Evolutionary conservation across 1,140 invertebrate genomes (phyloP).

Genomic region (Anastrepha obliqua): DNA sequence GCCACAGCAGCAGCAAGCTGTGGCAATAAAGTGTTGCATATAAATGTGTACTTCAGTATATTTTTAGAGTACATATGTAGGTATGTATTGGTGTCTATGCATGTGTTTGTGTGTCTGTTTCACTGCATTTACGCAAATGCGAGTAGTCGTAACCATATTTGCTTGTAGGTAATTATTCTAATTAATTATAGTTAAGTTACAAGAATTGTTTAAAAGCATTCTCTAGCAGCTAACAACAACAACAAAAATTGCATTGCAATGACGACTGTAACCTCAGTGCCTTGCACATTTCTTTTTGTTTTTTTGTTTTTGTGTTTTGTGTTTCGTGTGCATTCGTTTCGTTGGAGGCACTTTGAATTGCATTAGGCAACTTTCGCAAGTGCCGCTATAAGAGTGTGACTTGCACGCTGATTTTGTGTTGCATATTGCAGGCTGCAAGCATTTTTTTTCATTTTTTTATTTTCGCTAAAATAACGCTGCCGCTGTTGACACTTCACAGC

Average conservation of each 20-base stretch:
- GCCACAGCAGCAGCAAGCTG: neutral
- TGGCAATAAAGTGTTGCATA: neutral
- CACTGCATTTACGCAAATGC: neutral
- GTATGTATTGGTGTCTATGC: neutral
- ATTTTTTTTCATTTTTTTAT: neutral
- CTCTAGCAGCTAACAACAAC: neutral
- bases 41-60: neutral
- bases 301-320: neutral
- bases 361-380: neutral
- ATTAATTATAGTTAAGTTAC: slow-evolving; percentile 4
- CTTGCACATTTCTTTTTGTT: neutral
- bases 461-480: neutral
- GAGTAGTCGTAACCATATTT: slow-evolving; percentile 11
- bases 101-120: neutral
- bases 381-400: neutral
- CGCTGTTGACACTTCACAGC: neutral
- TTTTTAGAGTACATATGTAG: neutral
- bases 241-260: neutral
- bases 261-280: neutral
- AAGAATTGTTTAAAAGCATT: slow-evolving; percentile 18
- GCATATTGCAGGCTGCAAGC: neutral
- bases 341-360: neutral
- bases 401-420: neutral
- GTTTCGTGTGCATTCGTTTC: neutral
- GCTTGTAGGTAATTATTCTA: slow-evolving; percentile 25